These are phyloP conservation scores for Pseudorasbora parva DNA, from an alignment of 2,113 vertebrate species.

Conservation along the genomic window DNA sequence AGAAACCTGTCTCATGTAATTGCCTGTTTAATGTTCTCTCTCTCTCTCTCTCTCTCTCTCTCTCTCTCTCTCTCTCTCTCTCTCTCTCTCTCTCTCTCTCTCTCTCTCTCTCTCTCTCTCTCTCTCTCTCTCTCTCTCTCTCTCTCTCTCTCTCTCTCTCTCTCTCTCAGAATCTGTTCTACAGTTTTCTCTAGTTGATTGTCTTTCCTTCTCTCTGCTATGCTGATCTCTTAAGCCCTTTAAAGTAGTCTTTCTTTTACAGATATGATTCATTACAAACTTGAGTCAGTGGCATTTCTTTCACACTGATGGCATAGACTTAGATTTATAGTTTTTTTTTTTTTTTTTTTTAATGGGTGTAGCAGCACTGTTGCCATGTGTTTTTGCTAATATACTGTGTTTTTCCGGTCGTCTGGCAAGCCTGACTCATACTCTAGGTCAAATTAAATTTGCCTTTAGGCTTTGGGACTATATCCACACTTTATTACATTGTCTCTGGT, in stretches of 20 bases:
- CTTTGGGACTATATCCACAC: not conserved
- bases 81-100: slow-evolving; percentile 21
- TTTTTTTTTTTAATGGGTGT: not conserved
- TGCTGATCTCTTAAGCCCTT: not conserved
- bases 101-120: slow-evolving; percentile 15
- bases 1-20: not conserved
- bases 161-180: not conserved
- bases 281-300: slow-evolving; percentile 17
- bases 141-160: slow-evolving; percentile 6
- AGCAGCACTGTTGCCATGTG: not conserved
- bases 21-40: not conserved
- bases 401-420: slow-evolving; percentile 8
- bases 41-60: slow-evolving; percentile 16
- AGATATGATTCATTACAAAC: not conserved
- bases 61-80: slow-evolving; percentile 21
- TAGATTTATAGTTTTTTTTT: not conserved
- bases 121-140: slow-evolving; percentile 22
- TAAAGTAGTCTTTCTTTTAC: not conserved
- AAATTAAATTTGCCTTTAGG: not conserved
- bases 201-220: slow-evolving; percentile 10
- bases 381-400: not conserved
- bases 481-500: slow-evolving; percentile 2
- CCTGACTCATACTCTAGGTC: not conserved
- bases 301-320: not conserved
- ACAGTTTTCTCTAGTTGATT: not conserved